Base-by-base conservation (phyloP, 2,797 vertebrate species). In the Pangasius macronema region DNA sequence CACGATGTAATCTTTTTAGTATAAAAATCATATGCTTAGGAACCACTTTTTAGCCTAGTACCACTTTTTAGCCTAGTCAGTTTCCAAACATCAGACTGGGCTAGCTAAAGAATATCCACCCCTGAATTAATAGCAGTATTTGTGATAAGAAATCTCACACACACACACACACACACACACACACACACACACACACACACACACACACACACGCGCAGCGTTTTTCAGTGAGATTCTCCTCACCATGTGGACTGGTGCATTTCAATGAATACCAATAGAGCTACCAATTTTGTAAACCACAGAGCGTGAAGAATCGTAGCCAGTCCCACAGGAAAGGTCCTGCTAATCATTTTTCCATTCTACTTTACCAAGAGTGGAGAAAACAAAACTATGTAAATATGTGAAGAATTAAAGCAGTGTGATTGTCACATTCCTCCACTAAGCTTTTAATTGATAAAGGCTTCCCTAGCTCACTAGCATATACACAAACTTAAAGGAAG, bases 221-320 rank as follows among this genome's bases (percentile, higher is more conserved):
- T 65, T 30, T 59, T 59, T 24, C 18, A 81, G 65, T 80, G 2
- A 84, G 33, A 86, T 84, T 82, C 67, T 86, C 49, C 80, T 87
- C 79, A 82, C 30, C 70, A 73, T 73, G 84, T 82, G 91, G 94
- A 91, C 91, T 85, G 90, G 91, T 93, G 92, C 93, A 93, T 93
- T 94, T 46, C 91, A 92, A 94, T 91, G 94, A 91, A 93, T 95
- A 94, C 93, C 93, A 94, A 94, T 93, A 93, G 93, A 94, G 94
- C 93, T 92, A 94, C 95, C 94, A 94, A 93, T 95, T 94, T 94
- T 91, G 93, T 92, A 94, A 94, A 95, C 94, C 93, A 93, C 92
- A 90, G 90, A 90, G 92, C 94, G 92, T 95, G 94, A 94, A 94
- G 93, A 93, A 93, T 70, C 90, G 87, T 90, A 94, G 93, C 90